Evolutionary conservation across 1,140 invertebrate genomes (phyloP).

Genomic region (fruit fly (Drosophila melanogaster)): Release_6_plus_ISO1_MT NT_033779.5:4026001-4026500

Average conservation of each 20-base stretch:
- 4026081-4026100: constrained; percentile 22
- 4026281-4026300: neutral
- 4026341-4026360: constrained; percentile 61
- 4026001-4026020: constrained; percentile 43
- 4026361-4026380: constrained; percentile 42
- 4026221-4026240: constrained; percentile 32
- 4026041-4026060: constrained; percentile 16
- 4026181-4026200: constrained; percentile 47
- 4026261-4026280: constrained; percentile 31
- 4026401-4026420: constrained; percentile 62
- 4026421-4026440: constrained; percentile 61
- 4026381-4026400: constrained; percentile 32
- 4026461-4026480: constrained; percentile 25
- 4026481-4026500: constrained; percentile 1
- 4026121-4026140: constrained; percentile 65
- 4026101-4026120: constrained; percentile 43
- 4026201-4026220: constrained; percentile 17
- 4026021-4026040: constrained; percentile 55
- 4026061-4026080: constrained; percentile 57
- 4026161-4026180: constrained; percentile 65
- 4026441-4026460: constrained; percentile 57
- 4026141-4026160: constrained; percentile 73
- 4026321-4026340: constrained; percentile 42
- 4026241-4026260: constrained; percentile 73
- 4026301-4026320: neutral